Conservation (phyloP, 1,140 invertebrate genomes). For the Dysdera silvatica region DNA sequence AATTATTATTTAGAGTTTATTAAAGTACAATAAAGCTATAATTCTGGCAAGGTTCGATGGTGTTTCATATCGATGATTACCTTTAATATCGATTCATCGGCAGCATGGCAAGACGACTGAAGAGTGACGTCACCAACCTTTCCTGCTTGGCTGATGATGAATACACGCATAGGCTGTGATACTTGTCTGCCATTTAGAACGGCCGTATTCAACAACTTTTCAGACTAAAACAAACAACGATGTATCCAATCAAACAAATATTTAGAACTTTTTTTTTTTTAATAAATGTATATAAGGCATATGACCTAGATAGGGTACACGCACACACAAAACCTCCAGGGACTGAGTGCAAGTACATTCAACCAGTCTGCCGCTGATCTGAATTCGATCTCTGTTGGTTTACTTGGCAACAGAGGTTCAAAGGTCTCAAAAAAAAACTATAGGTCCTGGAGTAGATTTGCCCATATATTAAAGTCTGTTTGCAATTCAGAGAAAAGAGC, state of each 20-base stretch:
- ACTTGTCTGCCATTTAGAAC: conserved; percentile 87
- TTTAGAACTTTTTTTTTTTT: background rate
- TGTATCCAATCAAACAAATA: background rate
- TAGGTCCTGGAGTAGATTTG: too few relatives aligned
- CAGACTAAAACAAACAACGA: conserved; percentile 60
- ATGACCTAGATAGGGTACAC: too few relatives aligned
- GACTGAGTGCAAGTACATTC: too few relatives aligned
- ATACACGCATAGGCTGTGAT: conserved; percentile 88
- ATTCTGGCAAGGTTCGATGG: background rate
- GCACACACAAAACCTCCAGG: too few relatives aligned
- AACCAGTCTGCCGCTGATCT: too few relatives aligned
- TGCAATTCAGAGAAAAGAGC: too few relatives aligned
- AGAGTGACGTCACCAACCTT: conserved; percentile 89
- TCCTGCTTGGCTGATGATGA: conserved; percentile 85
- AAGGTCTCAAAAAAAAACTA: too few relatives aligned
- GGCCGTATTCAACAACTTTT: conserved; percentile 91
- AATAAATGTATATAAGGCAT: background rate
- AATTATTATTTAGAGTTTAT: background rate
- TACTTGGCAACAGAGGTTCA: too few relatives aligned
- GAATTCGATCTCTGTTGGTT: too few relatives aligned
- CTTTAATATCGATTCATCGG: conserved; percentile 92
- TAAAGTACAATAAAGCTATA: background rate
- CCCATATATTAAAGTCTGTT: too few relatives aligned
- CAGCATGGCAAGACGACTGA: conserved; percentile 88
- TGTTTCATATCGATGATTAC: conserved; percentile 48